These are phyloP conservation scores for Acanthornis magna DNA, from an alignment of 2,797 vertebrate species.

Conservation along the genomic window DNA sequence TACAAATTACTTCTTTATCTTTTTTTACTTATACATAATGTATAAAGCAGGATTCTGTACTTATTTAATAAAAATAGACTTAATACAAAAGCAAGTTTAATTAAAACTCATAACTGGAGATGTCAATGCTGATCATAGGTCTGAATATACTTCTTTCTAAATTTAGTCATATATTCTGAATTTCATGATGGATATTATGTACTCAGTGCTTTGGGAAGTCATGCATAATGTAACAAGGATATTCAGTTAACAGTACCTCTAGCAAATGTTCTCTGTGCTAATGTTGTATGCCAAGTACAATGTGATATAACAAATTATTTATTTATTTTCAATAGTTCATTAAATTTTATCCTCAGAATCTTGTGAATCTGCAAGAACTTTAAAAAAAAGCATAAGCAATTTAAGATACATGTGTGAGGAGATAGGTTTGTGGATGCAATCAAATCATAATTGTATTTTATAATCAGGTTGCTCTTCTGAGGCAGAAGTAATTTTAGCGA, in stretches of 20 bases:
- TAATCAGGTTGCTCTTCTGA: neutral
- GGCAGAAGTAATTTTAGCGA: neutral
- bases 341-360: conserved; percentile 13
- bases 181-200: conserved; percentile 52
- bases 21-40: neutral
- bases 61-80: conserved; percentile 30
- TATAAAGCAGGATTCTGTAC: neutral
- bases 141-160: conserved; percentile 23
- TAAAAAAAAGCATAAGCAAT: neutral
- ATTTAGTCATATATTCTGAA: conserved; percentile 43
- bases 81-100: conserved; percentile 46
- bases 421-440: neutral
- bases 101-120: conserved; percentile 35
- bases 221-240: conserved; percentile 52
- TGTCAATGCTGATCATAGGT: conserved; percentile 19
- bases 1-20: neutral
- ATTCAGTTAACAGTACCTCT: conserved; percentile 51
- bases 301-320: conserved; percentile 16
- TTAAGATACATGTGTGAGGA: neutral
- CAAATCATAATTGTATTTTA: neutral
- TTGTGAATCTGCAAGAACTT: neutral
- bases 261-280: conserved; percentile 39
- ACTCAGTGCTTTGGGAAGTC: conserved; percentile 37
- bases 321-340: conserved; percentile 43
- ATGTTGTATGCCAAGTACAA: conserved; percentile 1